Evolutionary conservation across 2,888 invertebrate species (phyloP).

Genomic region (Morpho deidamia): DNA sequence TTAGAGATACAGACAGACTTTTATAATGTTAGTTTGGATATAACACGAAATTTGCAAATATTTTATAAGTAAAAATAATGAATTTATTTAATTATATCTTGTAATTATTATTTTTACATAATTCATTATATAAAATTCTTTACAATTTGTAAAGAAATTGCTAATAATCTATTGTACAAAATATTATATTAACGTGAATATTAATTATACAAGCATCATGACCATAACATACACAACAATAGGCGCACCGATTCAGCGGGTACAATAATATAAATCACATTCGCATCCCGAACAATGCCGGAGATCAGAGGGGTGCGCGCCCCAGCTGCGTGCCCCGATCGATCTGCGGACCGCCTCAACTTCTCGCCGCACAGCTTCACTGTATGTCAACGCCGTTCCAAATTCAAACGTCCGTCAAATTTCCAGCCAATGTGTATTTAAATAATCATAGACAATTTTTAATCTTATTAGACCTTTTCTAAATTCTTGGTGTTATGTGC

Average conservation of each 20-base stretch:
- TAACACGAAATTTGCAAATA: too few species aligned
- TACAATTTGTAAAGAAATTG: too few species aligned
- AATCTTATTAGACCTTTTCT: not conserved
- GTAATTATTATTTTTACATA: too few species aligned
- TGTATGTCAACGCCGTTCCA: conserved; percentile 56
- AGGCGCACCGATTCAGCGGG: conserved; percentile 22
- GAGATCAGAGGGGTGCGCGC: conserved; percentile 76
- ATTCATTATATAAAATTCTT: too few species aligned
- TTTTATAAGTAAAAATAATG: too few species aligned
- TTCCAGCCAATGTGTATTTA: conserved; percentile 25
- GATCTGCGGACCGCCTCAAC: conserved; percentile 64
- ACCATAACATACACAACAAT: conserved; percentile 19
- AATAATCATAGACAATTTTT: conserved; percentile 5
- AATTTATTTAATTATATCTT: too few species aligned
- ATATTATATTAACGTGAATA: not conserved
- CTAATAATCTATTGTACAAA: not conserved
- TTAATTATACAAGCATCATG: conserved; percentile 11
- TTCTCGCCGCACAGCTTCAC: conserved; percentile 50
- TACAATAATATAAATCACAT: conserved; percentile 58
- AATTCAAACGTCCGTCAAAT: conserved; percentile 38
- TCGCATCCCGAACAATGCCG: conserved; percentile 65
- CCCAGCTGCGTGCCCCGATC: conserved; percentile 74
- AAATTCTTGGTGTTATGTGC: conserved; percentile 43
- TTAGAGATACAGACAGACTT: too few species aligned
- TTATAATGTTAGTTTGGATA: too few species aligned